Percentiles rank a stretch among this genome's conserved stretches.
These are phyloP conservation scores for Sapajus apella DNA, from an alignment of 2,113 vertebrate species.

Conservation along the genomic window DNA sequence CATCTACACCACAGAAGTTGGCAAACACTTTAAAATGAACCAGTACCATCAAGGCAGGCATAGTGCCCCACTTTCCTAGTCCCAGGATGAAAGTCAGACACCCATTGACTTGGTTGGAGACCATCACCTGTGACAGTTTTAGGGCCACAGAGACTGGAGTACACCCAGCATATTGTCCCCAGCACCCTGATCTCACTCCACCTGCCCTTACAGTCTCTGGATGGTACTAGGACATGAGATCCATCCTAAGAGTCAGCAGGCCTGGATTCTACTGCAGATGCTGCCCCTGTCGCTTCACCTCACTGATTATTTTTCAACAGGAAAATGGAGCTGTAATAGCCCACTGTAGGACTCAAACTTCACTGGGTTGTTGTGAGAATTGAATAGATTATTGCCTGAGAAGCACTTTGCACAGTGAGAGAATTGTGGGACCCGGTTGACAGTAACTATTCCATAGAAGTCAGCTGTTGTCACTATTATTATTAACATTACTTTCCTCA, in stretches of 20 bases:
- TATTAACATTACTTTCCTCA: neutral
- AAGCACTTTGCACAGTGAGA: neutral
- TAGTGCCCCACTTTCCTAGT: neutral
- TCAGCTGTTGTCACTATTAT: neutral
- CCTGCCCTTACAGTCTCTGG: neutral
- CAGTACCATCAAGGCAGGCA: neutral
- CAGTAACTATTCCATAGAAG: neutral
- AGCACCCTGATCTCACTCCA: too few species aligned
- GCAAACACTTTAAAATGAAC: neutral
- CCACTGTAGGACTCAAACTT: neutral
- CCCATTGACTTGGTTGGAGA: neutral
- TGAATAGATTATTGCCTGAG: neutral
- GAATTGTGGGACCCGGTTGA: too few species aligned
- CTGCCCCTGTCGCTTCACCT: neutral
- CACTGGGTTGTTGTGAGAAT: neutral
- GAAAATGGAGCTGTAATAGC: neutral
- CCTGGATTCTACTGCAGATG: neutral
- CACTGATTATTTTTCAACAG: neutral
- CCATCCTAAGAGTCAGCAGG: neutral
- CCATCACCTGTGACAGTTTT: neutral
- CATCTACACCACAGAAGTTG: neutral
- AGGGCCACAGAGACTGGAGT: neutral
- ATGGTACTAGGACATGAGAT: neutral
- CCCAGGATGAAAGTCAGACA: neutral
- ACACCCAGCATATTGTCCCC: accelerated